Evolutionary conservation across 2,888 invertebrate genomes (phyloP).

Genomic region (Malthinus flaveolus): DNA sequence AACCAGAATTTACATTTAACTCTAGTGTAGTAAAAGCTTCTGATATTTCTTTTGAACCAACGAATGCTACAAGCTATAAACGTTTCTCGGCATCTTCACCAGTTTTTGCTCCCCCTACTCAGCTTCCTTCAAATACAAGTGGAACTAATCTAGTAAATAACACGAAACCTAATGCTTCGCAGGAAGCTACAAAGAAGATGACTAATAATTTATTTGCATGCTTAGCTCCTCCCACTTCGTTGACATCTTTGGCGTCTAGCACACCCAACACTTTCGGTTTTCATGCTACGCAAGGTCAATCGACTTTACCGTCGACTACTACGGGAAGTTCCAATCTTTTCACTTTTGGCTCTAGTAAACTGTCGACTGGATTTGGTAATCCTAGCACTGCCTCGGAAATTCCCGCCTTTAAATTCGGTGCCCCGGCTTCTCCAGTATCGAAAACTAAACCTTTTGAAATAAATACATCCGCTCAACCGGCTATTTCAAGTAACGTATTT

Average conservation of each 20-base stretch:
- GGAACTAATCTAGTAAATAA: background rate
- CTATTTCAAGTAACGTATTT: constrained; percentile 9
- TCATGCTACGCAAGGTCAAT: constrained; percentile 7
- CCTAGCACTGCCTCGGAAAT: constrained; percentile 20
- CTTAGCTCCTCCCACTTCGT: background rate
- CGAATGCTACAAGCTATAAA: too few species aligned
- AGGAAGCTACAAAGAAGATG: background rate
- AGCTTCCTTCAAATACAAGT: background rate
- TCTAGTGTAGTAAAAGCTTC: too few species aligned
- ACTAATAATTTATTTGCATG: too few species aligned
- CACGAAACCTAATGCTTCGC: background rate
- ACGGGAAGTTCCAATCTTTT: constrained; percentile 8
- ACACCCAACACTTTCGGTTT: constrained; percentile 7
- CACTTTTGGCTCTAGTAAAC: constrained; percentile 17
- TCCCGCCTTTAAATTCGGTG: constrained; percentile 35
- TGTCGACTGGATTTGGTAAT: constrained; percentile 35
- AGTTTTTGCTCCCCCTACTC: background rate
- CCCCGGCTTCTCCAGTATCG: background rate
- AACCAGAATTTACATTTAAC: too few species aligned
- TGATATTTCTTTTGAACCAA: too few species aligned
- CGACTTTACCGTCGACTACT: constrained; percentile 17
- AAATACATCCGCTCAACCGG: constrained; percentile 4
- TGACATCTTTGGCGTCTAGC: constrained; percentile 3
- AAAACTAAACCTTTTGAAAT: constrained; percentile 16
- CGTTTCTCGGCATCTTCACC: too few species aligned